phyloP scores from a whole-genome alignment of 2,113 vertebrate genomes.

The Struthidea cinerea region DNA sequence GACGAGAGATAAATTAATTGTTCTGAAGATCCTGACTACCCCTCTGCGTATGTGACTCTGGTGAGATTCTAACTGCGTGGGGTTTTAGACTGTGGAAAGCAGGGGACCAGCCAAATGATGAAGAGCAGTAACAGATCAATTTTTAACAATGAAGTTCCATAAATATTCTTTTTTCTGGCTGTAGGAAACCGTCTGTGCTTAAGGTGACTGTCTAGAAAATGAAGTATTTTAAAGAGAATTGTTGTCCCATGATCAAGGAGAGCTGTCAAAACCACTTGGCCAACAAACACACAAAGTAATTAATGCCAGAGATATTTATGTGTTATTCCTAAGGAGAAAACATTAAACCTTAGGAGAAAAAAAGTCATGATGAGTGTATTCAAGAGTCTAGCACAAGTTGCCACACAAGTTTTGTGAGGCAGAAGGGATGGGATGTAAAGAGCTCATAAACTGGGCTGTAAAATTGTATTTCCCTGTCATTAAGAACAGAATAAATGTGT shows the following conservation, averaged over 20 bases:
- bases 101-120: neutral
- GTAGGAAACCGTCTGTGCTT: neutral
- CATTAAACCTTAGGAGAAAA: neutral
- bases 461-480: neutral
- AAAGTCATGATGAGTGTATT: neutral
- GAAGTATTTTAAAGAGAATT: constrained; percentile 16
- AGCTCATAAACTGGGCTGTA: neutral
- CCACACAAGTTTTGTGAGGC: neutral
- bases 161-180: neutral
- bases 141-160: neutral
- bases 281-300: neutral
- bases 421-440: neutral
- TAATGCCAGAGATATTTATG: neutral
- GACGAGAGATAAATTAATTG: neutral
- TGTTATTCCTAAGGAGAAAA: neutral
- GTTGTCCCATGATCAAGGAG: neutral
- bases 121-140: neutral
- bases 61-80: neutral
- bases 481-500: neutral
- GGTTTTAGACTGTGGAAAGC: neutral
- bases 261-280: constrained; percentile 1
- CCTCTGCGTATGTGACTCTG: neutral
- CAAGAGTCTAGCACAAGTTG: neutral
- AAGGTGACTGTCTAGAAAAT: constrained; percentile 2
- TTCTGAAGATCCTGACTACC: neutral